phyloP scores from a whole-genome alignment of 2,888 invertebrate species.

The Vesta saturnalis region DNA sequence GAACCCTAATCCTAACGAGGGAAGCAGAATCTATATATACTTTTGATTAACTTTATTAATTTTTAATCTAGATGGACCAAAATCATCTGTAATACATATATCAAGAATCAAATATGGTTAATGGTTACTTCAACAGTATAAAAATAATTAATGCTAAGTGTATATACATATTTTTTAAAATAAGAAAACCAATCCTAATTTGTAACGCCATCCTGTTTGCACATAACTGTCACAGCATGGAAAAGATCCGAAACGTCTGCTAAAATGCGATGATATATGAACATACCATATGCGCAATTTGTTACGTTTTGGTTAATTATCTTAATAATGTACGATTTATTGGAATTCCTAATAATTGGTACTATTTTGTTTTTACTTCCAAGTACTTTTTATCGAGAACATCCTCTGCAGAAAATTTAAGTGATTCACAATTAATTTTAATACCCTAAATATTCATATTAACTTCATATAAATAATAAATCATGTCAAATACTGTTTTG shows the following conservation, averaged over 20 bases:
- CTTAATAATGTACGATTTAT: conserved; percentile 37
- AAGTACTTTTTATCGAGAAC: too few relatives aligned
- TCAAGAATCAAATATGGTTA: too few relatives aligned
- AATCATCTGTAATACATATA: too few relatives aligned
- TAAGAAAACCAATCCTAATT: too few relatives aligned
- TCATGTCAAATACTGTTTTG: conserved; percentile 52
- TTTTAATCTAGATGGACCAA: background rate
- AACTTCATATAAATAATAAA: conserved; percentile 36
- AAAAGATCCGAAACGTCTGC: conserved; percentile 40
- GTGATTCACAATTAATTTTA: too few relatives aligned
- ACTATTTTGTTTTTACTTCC: too few relatives aligned
- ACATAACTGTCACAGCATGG: conserved; percentile 38
- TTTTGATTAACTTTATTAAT: conserved; percentile 1
- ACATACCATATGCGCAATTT: conserved; percentile 51
- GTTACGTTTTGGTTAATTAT: conserved; percentile 51
- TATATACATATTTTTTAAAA: too few relatives aligned
- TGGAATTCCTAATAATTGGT: too few relatives aligned
- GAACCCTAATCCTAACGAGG: background rate
- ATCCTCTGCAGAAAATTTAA: too few relatives aligned
- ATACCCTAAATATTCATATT: background rate
- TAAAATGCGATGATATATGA: conserved; percentile 46
- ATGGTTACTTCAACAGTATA: too few relatives aligned
- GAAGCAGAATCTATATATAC: background rate
- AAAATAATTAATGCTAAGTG: too few relatives aligned
- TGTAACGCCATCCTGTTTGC: conserved; percentile 39